Evolutionary conservation across 53 echinoderm and acorn worm genomes (phyloP).

Genomic region (Stichopus horrens): DNA sequence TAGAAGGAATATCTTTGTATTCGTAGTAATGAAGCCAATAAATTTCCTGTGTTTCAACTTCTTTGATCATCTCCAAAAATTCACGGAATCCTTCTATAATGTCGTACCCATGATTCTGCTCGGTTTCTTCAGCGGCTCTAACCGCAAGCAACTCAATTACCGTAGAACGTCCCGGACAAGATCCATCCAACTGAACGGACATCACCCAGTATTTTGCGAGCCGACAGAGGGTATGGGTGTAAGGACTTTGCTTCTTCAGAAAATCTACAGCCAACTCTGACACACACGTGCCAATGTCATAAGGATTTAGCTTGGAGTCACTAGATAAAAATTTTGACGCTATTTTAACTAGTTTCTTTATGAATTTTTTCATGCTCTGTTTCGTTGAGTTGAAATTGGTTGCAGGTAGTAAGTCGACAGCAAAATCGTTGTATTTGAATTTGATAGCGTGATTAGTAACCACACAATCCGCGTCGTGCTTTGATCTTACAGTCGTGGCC

Average conservation of each 20-base stretch:
- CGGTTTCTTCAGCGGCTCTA: conserved; percentile 8
- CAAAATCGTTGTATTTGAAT: neutral
- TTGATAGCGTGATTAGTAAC: neutral
- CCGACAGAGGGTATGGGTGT: conserved; percentile 1
- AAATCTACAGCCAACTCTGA: conserved; percentile 26
- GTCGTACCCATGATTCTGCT: neutral
- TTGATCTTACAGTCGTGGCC: neutral
- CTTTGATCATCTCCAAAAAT: neutral
- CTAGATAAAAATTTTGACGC: neutral
- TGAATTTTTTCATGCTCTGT: no score
- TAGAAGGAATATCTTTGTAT: neutral
- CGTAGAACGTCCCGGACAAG: conserved; percentile 8
- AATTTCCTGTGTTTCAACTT: neutral
- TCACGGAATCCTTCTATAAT: neutral
- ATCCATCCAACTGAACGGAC: neutral
- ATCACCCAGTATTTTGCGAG: conserved; percentile 24
- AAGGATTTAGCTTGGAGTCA: no score
- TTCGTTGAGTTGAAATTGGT: conserved; percentile 1
- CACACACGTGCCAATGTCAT: neutral
- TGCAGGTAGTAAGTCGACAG: conserved; percentile 12
- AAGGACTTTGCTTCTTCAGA: conserved; percentile 4
- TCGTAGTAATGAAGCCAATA: neutral
- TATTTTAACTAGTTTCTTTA: neutral
- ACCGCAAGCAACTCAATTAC: conserved; percentile 26
- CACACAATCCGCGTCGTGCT: neutral